A percentile compares a stretch with the other conserved stretches of the same genome.
phyloP scores from a whole-genome alignment of 2,888 invertebrate genomes.

The Sinhomidia bicolor region DNA sequence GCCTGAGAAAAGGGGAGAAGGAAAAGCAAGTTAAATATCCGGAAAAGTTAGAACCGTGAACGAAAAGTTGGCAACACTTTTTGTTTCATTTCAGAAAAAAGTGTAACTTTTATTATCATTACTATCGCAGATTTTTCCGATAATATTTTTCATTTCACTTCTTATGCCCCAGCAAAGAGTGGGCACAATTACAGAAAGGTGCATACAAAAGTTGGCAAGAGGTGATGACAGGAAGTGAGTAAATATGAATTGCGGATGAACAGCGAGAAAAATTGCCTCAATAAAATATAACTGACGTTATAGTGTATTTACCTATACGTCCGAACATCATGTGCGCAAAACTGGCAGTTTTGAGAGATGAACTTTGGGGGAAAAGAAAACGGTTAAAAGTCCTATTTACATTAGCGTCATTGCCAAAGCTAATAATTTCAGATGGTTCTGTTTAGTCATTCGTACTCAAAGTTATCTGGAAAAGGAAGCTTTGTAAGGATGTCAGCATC shows the following conservation, averaged over 20 bases:
- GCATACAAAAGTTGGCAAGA: neutral
- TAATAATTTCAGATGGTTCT: too few species aligned
- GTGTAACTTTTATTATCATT: conserved; percentile 21
- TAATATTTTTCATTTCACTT: neutral
- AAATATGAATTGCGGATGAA: neutral
- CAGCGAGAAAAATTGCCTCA: neutral
- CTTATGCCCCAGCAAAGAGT: neutral
- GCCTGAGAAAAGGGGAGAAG: neutral
- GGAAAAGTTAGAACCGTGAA: neutral
- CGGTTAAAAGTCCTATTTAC: too few species aligned
- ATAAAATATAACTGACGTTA: conserved; percentile 30
- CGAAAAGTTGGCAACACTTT: conserved; percentile 15
- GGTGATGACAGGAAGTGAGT: conserved; percentile 25
- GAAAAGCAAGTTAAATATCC: neutral
- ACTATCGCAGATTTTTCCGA: conserved; percentile 12
- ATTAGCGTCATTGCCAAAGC: too few species aligned
- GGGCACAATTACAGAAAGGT: neutral
- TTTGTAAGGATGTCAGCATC: too few species aligned
- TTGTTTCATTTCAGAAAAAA: neutral
- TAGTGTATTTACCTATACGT: too few species aligned
- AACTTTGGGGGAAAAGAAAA: too few species aligned
- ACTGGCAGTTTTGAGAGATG: too few species aligned
- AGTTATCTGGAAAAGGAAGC: too few species aligned
- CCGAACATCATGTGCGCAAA: too few species aligned
- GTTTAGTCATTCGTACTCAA: too few species aligned